These are phyloP conservation scores for Eucidaris tribuloides DNA, from an alignment of 35 echinoderm and acorn worm genomes.

Conservation along the genomic window DNA sequence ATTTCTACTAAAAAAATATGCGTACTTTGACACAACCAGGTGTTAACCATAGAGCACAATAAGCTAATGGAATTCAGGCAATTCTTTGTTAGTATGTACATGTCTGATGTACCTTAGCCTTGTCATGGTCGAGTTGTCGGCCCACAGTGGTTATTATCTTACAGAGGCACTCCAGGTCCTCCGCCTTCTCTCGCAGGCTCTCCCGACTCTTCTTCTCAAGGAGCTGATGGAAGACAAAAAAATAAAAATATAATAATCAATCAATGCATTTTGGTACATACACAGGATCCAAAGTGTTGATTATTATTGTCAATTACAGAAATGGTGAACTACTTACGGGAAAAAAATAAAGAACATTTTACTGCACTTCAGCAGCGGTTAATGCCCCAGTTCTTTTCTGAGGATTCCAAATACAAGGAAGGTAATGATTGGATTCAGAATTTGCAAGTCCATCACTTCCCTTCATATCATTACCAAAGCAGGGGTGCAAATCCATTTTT, in stretches of 20 bases:
- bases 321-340: no score
- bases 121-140: slow-evolving; percentile 85
- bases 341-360: no score
- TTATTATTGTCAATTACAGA: background rate
- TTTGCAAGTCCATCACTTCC: no score
- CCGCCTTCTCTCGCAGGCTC: slow-evolving; percentile 75
- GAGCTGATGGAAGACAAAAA: slow-evolving; percentile 60
- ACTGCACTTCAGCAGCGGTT: no score
- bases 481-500: no score
- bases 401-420: no score
- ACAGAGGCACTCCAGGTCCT: slow-evolving; percentile 98
- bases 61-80: no score
- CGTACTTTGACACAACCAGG: background rate
- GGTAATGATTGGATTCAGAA: no score
- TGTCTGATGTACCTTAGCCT: slow-evolving; percentile 67
- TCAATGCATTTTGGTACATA: background rate
- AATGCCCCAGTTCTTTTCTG: no score
- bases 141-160: slow-evolving; percentile 98
- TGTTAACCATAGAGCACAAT: no score
- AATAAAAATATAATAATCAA: background rate
- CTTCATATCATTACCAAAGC: no score
- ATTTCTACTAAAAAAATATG: no score
- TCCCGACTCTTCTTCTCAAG: slow-evolving; percentile 88
- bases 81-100: background rate
- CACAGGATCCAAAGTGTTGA: background rate